phyloP scores from a whole-genome alignment of 92 coral and sea anemone species.

The Parazoanthus atlanticus region DNA sequence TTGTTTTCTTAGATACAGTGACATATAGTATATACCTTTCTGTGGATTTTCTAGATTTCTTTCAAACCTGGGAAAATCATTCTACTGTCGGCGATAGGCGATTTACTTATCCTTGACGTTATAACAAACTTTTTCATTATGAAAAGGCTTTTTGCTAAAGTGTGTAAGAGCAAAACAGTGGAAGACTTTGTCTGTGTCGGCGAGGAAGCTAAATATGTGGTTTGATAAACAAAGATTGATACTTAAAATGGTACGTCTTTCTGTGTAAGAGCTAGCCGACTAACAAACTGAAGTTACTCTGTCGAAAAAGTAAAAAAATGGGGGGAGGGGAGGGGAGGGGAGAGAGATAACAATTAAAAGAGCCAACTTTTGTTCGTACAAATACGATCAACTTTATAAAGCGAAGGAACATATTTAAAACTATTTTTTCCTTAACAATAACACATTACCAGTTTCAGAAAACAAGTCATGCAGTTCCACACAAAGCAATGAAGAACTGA shows the following conservation, averaged over 20 bases:
- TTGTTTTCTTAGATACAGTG: neutral
- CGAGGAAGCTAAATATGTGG: too few relatives aligned
- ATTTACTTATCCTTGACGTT: too few relatives aligned
- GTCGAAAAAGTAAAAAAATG: too few relatives aligned
- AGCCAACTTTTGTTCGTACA: too few relatives aligned
- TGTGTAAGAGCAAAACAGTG: neutral
- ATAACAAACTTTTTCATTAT: neutral
- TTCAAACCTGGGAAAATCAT: neutral
- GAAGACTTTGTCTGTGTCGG: neutral
- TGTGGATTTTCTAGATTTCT: neutral
- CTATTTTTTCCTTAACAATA: too few relatives aligned
- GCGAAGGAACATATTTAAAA: too few relatives aligned
- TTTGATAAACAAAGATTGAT: too few relatives aligned
- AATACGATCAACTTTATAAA: too few relatives aligned
- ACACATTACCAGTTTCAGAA: neutral
- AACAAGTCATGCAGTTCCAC: neutral
- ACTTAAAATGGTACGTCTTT: too few relatives aligned
- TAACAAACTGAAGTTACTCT: neutral
- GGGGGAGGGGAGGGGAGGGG: too few relatives aligned
- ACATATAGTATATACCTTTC: neutral
- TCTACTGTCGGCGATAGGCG: neutral
- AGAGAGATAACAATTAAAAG: too few relatives aligned
- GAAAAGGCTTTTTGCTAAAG: neutral
- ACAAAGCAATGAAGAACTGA: neutral
- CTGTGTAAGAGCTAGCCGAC: neutral